Evolutionary conservation across 2,888 invertebrate species (phyloP), one percentile per base, ranked within the genome.

Genomic region (Drosophila sordidapex): DNA sequence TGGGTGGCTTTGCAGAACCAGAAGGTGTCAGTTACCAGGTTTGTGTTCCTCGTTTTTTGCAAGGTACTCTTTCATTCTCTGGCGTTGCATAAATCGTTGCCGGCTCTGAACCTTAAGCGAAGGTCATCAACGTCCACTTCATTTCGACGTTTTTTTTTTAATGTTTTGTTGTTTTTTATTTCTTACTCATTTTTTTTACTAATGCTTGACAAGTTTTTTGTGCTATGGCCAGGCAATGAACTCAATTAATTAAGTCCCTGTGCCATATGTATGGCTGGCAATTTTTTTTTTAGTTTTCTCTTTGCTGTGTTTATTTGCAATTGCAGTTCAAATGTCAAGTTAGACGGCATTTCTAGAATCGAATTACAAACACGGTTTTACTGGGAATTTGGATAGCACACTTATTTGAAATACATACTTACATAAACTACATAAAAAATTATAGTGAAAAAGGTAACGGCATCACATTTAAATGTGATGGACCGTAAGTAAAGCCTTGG

Each of bases 41-140:
- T 7, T 64, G 36, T 15, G 51, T 25, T 25, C 31, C 43, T 27
- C 18, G 33, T 35, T 35, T 33, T 69, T 49, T 59, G 13, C 40
- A n/a, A 21, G 35, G 48, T 51, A 64, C 51, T 52, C 65, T 79
- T 70, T 75, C 59, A 75, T 67, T 66, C 63, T 54, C 65, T 53
- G 69, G 43, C 35, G 60, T 60, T 78, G 79, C 69, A 68, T 76
- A 76, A 87, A 84, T 84, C 85, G 68, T 53, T 69, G 43, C 52
- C 54, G 43, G 71, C 76, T 54, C 64, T 89, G 83, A 85, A 85
- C 85, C 81, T 77, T 78, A 80, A 80, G 70, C 90, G 85, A 85
- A 85, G 90, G 85, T 89, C 84, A 80, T 85, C 85, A 85, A 72
- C 83, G 79, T 81, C 70, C 63, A 76, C 70, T 82, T 70, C 66